Percentiles rank a stretch among this genome's conserved stretches.
phyloP scores from a whole-genome alignment of 2,797 vertebrate genomes.

The Sebastes nivosus region DNA sequence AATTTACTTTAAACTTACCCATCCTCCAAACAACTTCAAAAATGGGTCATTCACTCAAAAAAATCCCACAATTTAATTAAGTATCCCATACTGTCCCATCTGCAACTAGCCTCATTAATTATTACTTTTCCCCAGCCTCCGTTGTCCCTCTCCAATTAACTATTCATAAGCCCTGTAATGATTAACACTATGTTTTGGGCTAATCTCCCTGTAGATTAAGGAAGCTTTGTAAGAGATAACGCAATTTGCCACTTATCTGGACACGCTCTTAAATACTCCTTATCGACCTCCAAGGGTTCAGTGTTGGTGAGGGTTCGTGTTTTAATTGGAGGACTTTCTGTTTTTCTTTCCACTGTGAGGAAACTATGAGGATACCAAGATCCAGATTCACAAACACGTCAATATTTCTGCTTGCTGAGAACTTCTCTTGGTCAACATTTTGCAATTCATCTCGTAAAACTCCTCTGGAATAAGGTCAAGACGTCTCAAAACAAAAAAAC shows the following conservation, averaged over 20 bases:
- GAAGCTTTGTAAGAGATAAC: constrained; percentile 52
- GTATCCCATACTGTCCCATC: constrained; percentile 67
- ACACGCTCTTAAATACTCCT: constrained; percentile 29
- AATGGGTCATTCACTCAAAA: constrained; percentile 59
- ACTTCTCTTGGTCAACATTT: background rate
- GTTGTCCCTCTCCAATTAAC: constrained; percentile 73
- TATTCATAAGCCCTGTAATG: constrained; percentile 79
- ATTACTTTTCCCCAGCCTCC: constrained; percentile 72
- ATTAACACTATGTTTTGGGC: constrained; percentile 72
- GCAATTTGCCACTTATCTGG: constrained; percentile 43
- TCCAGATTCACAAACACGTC: background rate
- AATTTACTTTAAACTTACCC: constrained; percentile 8
- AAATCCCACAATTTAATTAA: constrained; percentile 71
- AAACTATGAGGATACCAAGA: background rate
- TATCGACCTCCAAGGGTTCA: constrained; percentile 19
- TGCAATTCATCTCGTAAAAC: background rate
- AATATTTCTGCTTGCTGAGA: background rate
- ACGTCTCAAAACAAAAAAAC: background rate
- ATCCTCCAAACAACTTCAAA: constrained; percentile 31
- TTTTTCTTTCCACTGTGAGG: background rate
- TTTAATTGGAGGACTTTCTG: background rate
- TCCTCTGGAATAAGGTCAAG: background rate
- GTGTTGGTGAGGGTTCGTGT: background rate
- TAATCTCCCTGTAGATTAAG: constrained; percentile 73
- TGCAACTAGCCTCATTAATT: constrained; percentile 80